Conservation (phyloP, 2,113 vertebrate species). For the Probosciger aterrimus region DNA sequence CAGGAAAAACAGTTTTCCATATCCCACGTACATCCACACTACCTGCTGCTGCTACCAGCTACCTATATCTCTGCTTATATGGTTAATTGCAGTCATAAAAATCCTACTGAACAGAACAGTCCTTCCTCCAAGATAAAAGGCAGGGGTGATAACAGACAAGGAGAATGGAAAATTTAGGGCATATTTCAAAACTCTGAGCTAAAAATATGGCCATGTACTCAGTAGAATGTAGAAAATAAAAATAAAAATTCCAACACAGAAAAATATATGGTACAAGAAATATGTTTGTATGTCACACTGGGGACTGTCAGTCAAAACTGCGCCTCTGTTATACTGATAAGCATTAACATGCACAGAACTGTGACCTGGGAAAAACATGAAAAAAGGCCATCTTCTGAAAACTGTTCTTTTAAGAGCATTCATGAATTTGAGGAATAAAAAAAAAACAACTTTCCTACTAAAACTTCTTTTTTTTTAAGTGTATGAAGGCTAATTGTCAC, state of each 20-base stretch:
- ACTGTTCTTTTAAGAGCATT: not conserved
- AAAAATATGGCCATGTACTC: not conserved
- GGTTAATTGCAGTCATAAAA: not conserved
- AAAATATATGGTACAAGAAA: not conserved
- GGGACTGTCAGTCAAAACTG: not conserved
- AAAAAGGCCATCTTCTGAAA: not conserved
- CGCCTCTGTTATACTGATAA: not conserved
- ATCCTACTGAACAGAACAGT: not conserved
- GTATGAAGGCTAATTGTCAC: no score
- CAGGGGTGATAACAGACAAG: not conserved
- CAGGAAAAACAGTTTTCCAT: not conserved
- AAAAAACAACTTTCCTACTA: not conserved
- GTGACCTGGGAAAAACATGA: not conserved
- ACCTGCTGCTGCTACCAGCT: not conserved
- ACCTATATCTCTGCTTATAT: not conserved
- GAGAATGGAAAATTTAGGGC: not conserved
- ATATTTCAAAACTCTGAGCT: not conserved
- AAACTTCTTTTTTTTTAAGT: not conserved
- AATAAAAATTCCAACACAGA: not conserved
- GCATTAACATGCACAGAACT: not conserved
- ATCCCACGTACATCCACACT: not conserved
- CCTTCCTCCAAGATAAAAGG: not conserved
- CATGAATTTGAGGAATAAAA: not conserved
- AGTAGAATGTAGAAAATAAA: not conserved
- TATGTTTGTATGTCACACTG: not conserved